Evolutionary conservation across 2,888 invertebrate genomes (phyloP).

Genomic region (Rhogogaster chlorosoma): DNA sequence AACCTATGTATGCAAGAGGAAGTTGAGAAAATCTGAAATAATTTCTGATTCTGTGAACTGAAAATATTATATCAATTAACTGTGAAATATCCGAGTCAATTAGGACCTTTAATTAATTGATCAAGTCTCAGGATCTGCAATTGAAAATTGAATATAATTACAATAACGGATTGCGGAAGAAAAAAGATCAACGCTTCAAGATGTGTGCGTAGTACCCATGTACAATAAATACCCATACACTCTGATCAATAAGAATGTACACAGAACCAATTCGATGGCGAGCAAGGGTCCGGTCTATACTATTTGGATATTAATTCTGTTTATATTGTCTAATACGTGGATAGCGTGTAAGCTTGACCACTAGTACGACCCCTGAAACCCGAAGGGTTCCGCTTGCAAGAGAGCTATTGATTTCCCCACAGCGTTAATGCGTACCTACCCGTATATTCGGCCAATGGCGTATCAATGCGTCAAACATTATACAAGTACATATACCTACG

Average conservation of each 20-base stretch:
- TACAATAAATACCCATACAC: neutral
- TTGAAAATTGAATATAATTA: neutral
- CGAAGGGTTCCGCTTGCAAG: slow-evolving; percentile 63
- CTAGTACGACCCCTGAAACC: slow-evolving; percentile 57
- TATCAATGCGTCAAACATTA: slow-evolving; percentile 32
- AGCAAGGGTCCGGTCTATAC: neutral
- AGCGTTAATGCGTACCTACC: slow-evolving; percentile 35
- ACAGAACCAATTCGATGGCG: neutral
- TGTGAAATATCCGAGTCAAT: too few relatives aligned
- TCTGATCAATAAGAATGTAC: slow-evolving; percentile 7
- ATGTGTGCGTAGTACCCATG: too few relatives aligned
- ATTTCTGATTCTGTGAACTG: too few relatives aligned
- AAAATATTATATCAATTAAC: too few relatives aligned
- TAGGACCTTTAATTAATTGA: neutral
- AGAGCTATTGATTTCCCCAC: slow-evolving; percentile 68
- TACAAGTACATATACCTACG: neutral
- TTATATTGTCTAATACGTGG: slow-evolving; percentile 67
- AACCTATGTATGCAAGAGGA: too few relatives aligned
- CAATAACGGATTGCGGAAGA: neutral
- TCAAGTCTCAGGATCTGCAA: neutral
- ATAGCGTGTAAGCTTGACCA: slow-evolving; percentile 64
- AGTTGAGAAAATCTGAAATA: too few relatives aligned
- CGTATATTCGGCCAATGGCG: slow-evolving; percentile 32
- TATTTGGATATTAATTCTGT: slow-evolving; percentile 57
- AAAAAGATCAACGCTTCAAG: neutral